phyloP scores from a whole-genome alignment of 2,797 vertebrate species.

The Coregonus suidteri region DNA sequence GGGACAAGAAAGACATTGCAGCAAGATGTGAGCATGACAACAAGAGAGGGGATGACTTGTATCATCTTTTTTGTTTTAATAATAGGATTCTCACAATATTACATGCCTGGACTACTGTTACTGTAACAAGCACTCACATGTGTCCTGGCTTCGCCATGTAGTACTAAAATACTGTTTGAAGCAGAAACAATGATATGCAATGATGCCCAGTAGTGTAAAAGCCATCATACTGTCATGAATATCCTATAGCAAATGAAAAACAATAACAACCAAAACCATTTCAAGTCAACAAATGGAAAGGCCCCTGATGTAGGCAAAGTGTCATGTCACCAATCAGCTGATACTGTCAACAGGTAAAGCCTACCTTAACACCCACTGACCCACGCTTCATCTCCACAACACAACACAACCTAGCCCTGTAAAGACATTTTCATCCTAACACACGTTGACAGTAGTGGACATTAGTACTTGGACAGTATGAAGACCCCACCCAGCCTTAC shows the following conservation, averaged over 20 bases:
- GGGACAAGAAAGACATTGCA: background rate
- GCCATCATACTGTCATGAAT: background rate
- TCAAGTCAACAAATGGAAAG: too few species aligned
- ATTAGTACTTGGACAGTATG: too few species aligned
- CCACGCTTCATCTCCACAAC: background rate
- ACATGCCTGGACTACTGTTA: background rate
- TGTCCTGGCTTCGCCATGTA: background rate
- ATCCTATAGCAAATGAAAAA: too few species aligned
- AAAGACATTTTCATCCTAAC: background rate
- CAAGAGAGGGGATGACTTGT: background rate
- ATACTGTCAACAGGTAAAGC: too few species aligned
- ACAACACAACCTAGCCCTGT: background rate
- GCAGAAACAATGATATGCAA: background rate
- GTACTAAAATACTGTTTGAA: background rate
- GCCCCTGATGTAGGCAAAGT: too few species aligned
- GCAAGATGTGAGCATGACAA: background rate
- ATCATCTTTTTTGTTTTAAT: background rate
- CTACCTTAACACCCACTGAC: background rate
- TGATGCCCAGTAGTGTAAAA: background rate
- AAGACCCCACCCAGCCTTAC: constrained; percentile 60
- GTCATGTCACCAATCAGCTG: too few species aligned
- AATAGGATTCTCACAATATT: too few species aligned
- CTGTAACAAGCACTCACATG: background rate
- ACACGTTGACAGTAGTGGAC: background rate
- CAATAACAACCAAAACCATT: too few species aligned